phyloP scores from a whole-genome alignment of 2,888 invertebrate species.

The Macaria notata region DNA sequence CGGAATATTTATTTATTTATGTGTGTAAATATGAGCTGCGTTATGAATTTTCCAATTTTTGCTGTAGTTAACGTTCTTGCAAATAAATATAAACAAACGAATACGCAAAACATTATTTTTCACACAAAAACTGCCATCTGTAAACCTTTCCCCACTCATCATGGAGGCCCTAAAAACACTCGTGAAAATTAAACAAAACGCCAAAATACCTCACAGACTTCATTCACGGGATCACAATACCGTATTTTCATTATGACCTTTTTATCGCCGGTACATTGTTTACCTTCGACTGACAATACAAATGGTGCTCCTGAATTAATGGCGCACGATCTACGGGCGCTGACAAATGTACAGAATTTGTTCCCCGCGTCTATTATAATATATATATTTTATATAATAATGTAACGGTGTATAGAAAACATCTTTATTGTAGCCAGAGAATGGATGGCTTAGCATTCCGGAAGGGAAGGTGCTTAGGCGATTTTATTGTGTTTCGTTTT shows the following conservation, averaged over 20 bases:
- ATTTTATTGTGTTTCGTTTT: slow-evolving; percentile 16
- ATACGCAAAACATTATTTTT: too few species aligned
- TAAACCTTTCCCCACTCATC: too few species aligned
- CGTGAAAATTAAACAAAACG: slow-evolving; percentile 9
- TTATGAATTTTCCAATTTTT: too few species aligned
- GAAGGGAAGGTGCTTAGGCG: slow-evolving; percentile 15
- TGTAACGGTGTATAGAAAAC: slow-evolving; percentile 13
- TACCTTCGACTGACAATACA: slow-evolving; percentile 56
- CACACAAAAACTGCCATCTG: too few species aligned
- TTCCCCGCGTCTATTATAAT: slow-evolving; percentile 33
- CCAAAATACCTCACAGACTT: slow-evolving; percentile 20
- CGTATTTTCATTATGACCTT: slow-evolving; percentile 46
- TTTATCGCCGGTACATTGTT: slow-evolving; percentile 58
- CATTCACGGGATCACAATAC: slow-evolving; percentile 38
- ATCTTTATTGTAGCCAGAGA: slow-evolving; percentile 15
- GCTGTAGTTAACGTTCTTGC: too few species aligned
- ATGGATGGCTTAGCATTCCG: slow-evolving; percentile 14
- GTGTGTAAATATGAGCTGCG: too few species aligned
- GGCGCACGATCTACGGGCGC: slow-evolving; percentile 45
- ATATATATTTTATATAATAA: too few species aligned
- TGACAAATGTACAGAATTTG: slow-evolving; percentile 65
- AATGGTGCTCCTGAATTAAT: slow-evolving; percentile 59
- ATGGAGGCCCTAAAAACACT: background rate
- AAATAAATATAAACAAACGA: too few species aligned
- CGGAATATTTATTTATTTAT: too few species aligned